phyloP scores from a whole-genome alignment of 2,888 invertebrate species.

The Drosophila histrio region DNA sequence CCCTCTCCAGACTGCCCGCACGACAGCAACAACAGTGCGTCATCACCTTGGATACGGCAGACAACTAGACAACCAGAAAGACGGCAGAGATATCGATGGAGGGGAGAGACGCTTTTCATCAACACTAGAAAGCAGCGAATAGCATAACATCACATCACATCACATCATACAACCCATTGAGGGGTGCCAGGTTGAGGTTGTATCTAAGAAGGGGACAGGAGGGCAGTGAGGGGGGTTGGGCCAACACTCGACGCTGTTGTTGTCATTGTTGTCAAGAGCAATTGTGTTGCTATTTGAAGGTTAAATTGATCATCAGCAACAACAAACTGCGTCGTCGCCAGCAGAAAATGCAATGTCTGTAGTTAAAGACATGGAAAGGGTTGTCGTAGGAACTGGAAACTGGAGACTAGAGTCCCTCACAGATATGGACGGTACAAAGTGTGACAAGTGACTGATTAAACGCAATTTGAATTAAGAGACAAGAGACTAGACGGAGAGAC shows the following conservation, averaged over 20 bases:
- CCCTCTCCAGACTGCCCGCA: conserved; percentile 12
- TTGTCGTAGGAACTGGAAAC: conserved; percentile 1
- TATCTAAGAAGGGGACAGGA: not conserved
- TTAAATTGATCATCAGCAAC: conserved; percentile 69
- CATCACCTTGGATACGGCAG: conserved; percentile 50
- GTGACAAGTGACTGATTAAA: conserved; percentile 47
- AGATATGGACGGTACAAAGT: not conserved
- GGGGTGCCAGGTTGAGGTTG: conserved; percentile 20
- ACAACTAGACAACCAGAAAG: not conserved
- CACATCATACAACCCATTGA: conserved; percentile 35
- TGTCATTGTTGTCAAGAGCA: conserved; percentile 66
- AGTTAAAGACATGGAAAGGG: conserved; percentile 31
- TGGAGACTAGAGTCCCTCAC: not conserved
- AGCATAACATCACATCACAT: conserved; percentile 30
- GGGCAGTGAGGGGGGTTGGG: not conserved
- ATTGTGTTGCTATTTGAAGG: conserved; percentile 68
- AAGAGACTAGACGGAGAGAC: conserved; percentile 26
- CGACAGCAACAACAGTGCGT: conserved; percentile 40
- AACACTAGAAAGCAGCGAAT: conserved; percentile 42
- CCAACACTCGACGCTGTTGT: conserved; percentile 27
- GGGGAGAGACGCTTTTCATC: conserved; percentile 35
- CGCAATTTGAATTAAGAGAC: conserved; percentile 40
- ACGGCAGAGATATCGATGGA: not conserved
- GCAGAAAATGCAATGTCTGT: conserved; percentile 43
- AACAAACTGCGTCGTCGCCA: conserved; percentile 20